phyloP scores from a whole-genome alignment of 2,888 invertebrate species.

The Suillia variegata region DNA sequence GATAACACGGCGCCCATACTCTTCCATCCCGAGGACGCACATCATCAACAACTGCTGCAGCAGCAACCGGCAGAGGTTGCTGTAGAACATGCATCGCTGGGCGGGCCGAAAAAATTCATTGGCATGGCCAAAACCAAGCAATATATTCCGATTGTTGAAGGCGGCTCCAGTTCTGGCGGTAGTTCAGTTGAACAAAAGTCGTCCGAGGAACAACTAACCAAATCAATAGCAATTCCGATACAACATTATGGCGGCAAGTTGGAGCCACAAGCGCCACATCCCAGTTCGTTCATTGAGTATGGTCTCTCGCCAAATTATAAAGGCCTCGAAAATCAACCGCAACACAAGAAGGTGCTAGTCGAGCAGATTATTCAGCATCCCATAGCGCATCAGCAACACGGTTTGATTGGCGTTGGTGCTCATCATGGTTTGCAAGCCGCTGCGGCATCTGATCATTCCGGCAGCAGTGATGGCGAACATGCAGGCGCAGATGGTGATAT shows the following conservation, averaged over 20 bases:
- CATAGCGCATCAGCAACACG: slow-evolving; percentile 24
- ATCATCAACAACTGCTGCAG: slow-evolving; percentile 3
- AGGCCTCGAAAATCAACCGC: slow-evolving; percentile 25
- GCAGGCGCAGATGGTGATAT: background rate
- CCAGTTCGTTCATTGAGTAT: slow-evolving; percentile 42
- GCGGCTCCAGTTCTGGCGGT: no score
- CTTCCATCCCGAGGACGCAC: slow-evolving; percentile 44
- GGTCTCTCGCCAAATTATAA: slow-evolving; percentile 55
- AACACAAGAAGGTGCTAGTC: slow-evolving; percentile 27
- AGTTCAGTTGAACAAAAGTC: background rate
- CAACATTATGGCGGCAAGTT: slow-evolving; percentile 7
- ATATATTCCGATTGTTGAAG: slow-evolving; percentile 51
- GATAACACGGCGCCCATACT: slow-evolving; percentile 56
- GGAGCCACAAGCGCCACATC: slow-evolving; percentile 34
- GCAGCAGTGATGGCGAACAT: background rate
- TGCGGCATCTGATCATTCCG: background rate
- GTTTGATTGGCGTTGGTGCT: background rate
- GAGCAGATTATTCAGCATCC: slow-evolving; percentile 40
- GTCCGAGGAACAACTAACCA: slow-evolving; percentile 30
- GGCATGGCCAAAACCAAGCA: slow-evolving; percentile 54
- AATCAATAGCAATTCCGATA: slow-evolving; percentile 8
- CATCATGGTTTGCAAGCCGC: slow-evolving; percentile 5
- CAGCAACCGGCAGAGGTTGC: slow-evolving; percentile 17
- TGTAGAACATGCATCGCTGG: slow-evolving; percentile 25
- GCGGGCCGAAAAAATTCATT: slow-evolving; percentile 41